Evolutionary conservation across 1,140 invertebrate genomes (phyloP).

Genomic region (Gonioctena quinquepunctata): DNA sequence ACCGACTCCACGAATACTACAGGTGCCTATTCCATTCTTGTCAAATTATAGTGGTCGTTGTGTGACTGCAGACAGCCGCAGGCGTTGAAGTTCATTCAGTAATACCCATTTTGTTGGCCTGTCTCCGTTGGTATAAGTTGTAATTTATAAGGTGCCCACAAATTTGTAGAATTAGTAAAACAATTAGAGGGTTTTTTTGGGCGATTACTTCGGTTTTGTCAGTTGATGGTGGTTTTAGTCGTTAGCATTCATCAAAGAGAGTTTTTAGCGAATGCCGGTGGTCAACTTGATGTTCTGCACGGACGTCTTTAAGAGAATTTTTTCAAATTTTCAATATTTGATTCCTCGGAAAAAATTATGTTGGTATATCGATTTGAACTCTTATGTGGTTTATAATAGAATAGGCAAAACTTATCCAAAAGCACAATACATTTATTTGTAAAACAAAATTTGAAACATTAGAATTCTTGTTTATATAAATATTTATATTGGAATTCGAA

Average conservation of each 20-base stretch:
- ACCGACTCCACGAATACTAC: neutral
- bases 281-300: too few species aligned
- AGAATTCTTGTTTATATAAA: too few species aligned
- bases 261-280: neutral
- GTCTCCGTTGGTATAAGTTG: constrained; percentile 1
- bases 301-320: too few species aligned
- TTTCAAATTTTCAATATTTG: too few species aligned
- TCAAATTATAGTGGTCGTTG: neutral
- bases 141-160: constrained; percentile 4
- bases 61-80: constrained; percentile 4
- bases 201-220: neutral
- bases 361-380: too few species aligned
- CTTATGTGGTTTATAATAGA: too few species aligned
- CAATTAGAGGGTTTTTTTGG: neutral
- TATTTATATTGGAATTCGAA: too few species aligned
- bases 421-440: too few species aligned
- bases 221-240: neutral
- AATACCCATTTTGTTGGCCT: constrained; percentile 3
- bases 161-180: constrained; percentile 5
- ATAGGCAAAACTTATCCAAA: too few species aligned
- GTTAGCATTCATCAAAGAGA: neutral
- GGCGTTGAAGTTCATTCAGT: constrained; percentile 2
- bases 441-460: too few species aligned
- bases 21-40: neutral
- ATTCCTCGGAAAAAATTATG: too few species aligned